These are phyloP conservation scores for Labroides dimidiatus DNA, from an alignment of 2,797 vertebrate species.

Conservation along the genomic window DNA sequence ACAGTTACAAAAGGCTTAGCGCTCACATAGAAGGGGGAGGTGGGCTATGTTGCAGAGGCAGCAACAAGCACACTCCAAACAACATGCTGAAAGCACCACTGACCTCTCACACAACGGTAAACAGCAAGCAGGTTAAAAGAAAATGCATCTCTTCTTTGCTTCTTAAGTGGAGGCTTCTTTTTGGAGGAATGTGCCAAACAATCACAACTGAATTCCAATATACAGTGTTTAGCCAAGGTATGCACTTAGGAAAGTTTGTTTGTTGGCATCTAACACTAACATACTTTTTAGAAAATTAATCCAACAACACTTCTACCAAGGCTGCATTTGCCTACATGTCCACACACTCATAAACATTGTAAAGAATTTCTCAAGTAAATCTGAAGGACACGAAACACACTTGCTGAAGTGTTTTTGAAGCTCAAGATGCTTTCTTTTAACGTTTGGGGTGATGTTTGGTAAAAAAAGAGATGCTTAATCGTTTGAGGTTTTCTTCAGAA, in stretches of 20 bases:
- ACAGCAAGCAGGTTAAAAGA: slow-evolving; percentile 76
- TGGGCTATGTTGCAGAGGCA: slow-evolving; percentile 69
- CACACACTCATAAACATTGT: slow-evolving; percentile 58
- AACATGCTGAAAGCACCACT: slow-evolving; percentile 67
- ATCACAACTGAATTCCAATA: slow-evolving; percentile 63
- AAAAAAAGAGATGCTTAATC: slow-evolving; percentile 6
- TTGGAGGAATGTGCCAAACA: slow-evolving; percentile 67
- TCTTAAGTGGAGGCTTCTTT: slow-evolving; percentile 54
- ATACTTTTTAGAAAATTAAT: slow-evolving; percentile 50
- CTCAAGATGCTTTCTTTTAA: slow-evolving; percentile 21
- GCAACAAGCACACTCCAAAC: slow-evolving; percentile 68
- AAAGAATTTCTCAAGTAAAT: slow-evolving; percentile 65
- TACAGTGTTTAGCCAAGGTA: slow-evolving; percentile 59
- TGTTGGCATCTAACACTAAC: slow-evolving; percentile 52
- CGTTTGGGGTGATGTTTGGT: slow-evolving; percentile 5
- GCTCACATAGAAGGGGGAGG: slow-evolving; percentile 71
- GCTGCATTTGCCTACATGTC: slow-evolving; percentile 56
- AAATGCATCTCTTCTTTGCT: slow-evolving; percentile 40
- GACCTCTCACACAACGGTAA: slow-evolving; percentile 74
- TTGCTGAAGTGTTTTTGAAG: slow-evolving; percentile 31
- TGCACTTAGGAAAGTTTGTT: slow-evolving; percentile 65
- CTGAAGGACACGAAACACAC: slow-evolving; percentile 57
- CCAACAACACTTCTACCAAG: slow-evolving; percentile 66
- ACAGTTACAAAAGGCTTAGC: slow-evolving; percentile 91
- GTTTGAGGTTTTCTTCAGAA: background rate